Base-by-base conservation (phyloP, 2,888 invertebrate genomes). In the Camponotus fellah region DNA sequence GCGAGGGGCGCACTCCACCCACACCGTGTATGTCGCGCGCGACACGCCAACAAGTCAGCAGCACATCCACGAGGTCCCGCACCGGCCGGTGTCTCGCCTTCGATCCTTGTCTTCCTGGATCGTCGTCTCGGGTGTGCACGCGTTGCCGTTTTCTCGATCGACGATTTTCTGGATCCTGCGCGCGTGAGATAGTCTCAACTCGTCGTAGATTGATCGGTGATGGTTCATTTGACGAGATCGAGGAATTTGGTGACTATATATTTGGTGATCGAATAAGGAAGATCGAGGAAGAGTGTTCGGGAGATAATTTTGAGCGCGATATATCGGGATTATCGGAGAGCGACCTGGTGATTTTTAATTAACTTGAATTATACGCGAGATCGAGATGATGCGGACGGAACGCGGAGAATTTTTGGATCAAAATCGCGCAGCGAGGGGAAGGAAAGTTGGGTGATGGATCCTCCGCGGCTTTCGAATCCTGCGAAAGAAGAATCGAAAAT, bases 51-150 rank as follows among this genome's bases (percentile, higher is more conserved):
- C 88, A 86, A 89, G 87, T 89, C 87, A 79, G 43, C 34, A 3
- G 21, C 10, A 84, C 68, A 86, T 89, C 88, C 88, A 89, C 89
- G 88, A 89, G 88, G 88, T 68, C 83, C 85, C 89, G 84, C 12
- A 80, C 88, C 88, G 88, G 88, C 89, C 88, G 88, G 85, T 84
- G 12, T 34, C 32, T 10, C 43, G 14, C 26, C 53, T 43, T 65
- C 4, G 32, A 76, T 68, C 37, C 12, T 26, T 37, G 6, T 6
- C 37, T 12, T 17, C 10, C 26, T n/a, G 26, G 40, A 68, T 77
- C 77, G n/a, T 56, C n/a, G 10, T 14, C 34, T 1, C 17, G 4
- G 12, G n/a, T 6, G 6, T 46, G 49, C 12, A 49, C 32, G 32
- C 34, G 49, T 49, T 32, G n/a, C 68, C 68, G 68, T 49, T 0